Evolutionary conservation across 2,797 vertebrate species (phyloP).

Genomic region (Acanthornis magna): DNA sequence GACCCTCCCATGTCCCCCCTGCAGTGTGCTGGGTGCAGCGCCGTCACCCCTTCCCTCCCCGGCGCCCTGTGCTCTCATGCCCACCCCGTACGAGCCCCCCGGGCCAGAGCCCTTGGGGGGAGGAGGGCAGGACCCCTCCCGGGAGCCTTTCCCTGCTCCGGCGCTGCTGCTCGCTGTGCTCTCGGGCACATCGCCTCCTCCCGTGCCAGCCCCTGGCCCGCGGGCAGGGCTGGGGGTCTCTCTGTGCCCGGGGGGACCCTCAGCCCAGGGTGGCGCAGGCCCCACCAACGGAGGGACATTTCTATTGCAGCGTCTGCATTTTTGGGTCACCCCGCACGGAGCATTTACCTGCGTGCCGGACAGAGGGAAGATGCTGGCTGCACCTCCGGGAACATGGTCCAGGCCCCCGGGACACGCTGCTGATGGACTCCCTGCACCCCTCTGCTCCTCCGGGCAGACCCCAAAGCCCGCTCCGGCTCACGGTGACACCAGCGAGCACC

Average conservation of each 20-base stretch:
- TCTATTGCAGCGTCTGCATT: not conserved
- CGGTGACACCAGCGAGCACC: not conserved
- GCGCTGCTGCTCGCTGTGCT: not conserved
- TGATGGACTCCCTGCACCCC: not conserved
- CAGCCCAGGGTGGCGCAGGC: not conserved
- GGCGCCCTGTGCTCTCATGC: not conserved
- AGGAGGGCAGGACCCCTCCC: not conserved
- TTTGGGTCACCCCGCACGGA: not conserved
- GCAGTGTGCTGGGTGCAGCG: not conserved
- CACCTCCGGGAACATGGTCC: not conserved
- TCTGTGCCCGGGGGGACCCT: not conserved
- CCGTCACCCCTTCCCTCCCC: not conserved
- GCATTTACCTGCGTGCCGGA: not conserved
- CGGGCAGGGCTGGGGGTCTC: not conserved
- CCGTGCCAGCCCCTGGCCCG: not conserved
- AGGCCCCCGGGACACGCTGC: not conserved
- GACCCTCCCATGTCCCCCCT: slow-evolving; percentile 48
- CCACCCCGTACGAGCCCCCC: not conserved
- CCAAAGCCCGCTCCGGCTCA: not conserved
- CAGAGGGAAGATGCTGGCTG: not conserved
- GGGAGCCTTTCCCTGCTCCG: not conserved
- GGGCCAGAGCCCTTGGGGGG: not conserved
- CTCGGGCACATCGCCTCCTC: not conserved
- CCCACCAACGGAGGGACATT: not conserved
- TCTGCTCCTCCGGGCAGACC: not conserved